A percentile compares a stretch with the other conserved stretches of the same genome.
phyloP scores from a whole-genome alignment of 2,888 invertebrate genomes.

The Crepidodera aurea region DNA sequence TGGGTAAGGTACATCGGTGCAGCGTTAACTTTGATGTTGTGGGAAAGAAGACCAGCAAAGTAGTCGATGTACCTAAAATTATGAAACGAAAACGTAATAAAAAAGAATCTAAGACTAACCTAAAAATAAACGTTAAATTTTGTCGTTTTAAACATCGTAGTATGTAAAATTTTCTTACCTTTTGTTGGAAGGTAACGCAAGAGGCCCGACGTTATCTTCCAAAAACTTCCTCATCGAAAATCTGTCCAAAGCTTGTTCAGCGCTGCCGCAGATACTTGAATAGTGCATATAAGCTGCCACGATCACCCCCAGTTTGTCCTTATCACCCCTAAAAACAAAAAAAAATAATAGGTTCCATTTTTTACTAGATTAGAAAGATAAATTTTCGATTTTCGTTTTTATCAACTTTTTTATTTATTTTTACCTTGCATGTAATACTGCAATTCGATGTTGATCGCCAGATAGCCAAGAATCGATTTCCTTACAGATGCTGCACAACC shows the following conservation, averaged over 20 bases:
- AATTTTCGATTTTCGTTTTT: no score
- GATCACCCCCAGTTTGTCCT: constrained; percentile 85
- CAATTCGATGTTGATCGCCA: constrained; percentile 83
- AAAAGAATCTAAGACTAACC: no score
- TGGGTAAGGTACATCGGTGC: constrained; percentile 87
- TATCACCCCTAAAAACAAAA: constrained; percentile 74
- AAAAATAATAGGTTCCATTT: not conserved
- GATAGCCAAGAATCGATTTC: constrained; percentile 92
- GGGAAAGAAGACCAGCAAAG: constrained; percentile 88
- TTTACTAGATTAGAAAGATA: not conserved
- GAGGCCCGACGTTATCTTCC: constrained; percentile 78
- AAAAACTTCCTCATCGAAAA: constrained; percentile 93
- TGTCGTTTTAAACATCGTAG: no score
- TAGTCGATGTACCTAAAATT: constrained; percentile 85
- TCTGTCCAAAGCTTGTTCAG: constrained; percentile 85
- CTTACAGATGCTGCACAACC: constrained; percentile 91
- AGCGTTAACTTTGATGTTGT: constrained; percentile 87
- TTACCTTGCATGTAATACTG: constrained; percentile 87
- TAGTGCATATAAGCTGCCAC: constrained; percentile 95
- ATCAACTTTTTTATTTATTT: no score
- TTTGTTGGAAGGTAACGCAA: constrained; percentile 78
- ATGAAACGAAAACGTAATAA: not conserved
- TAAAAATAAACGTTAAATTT: no score
- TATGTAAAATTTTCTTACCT: constrained; percentile 64
- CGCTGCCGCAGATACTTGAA: constrained; percentile 88